Base-by-base conservation (phyloP, 1,140 invertebrate genomes). In the Paracyclopina nana region DNA sequence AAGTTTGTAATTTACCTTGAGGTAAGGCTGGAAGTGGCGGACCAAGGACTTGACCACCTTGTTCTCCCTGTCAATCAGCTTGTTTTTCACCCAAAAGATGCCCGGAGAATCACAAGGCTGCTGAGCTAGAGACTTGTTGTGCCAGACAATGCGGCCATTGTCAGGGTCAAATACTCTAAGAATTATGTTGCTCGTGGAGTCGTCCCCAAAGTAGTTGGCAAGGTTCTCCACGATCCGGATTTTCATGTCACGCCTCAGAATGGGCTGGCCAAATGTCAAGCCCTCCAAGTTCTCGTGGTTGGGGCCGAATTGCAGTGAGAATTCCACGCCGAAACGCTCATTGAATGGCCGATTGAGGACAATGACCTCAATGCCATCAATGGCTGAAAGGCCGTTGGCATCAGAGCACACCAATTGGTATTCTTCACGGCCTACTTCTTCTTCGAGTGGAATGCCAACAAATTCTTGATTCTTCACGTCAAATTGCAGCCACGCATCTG, bases 391-490 rank as follows among this genome's bases (percentile, higher is more conserved):
- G 26, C 71, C 76, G 14, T 70, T 73, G 55, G 76, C 77, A 54
- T 69, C 66, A 59, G 78, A 71, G 46, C 76, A 77, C 30, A 63
- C 59, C 59, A 90, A 62, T 54, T 81, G 73, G 61, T 85, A 90
- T 56, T 82, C 77, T 50, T 73, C 73, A 26, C 72, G 69, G 4
- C 78, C 79, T 4, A 73, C 68, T 60, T 87, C 76, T 2, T 65
- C 64, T 4, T 66, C 59, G 30, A 77, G 65, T 4, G 84, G 84
- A 22, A 90, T 70, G 1, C 85, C 86, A 62, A 76, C 87, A 61
- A 90, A 85, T 68, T 87, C 83, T 60, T 85, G 80, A 66, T 85
- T 86, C 52, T 79, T 80, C 2, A 68, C 68, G 60, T 91, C 82
- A 60, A 90, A 91, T 62, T 87, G 83, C 40, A 91, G 63, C 86